phyloP scores from a whole-genome alignment of 2,888 invertebrate genomes.

The Andrena bicolor region DNA sequence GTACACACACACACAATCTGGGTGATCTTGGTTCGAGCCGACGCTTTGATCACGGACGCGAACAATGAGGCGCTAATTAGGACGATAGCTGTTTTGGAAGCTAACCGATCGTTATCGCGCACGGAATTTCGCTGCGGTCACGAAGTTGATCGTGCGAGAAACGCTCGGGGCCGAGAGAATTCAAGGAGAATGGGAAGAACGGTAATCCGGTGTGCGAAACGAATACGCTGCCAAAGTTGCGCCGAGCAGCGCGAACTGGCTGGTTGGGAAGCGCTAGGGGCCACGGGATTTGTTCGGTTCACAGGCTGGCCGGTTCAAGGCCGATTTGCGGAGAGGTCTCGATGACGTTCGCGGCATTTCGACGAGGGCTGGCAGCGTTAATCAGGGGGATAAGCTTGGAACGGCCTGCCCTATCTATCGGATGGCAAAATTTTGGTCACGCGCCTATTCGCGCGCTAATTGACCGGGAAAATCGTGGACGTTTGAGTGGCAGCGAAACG shows the following conservation, averaged over 20 bases:
- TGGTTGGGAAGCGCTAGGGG: too few relatives aligned
- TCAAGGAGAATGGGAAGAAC: background rate
- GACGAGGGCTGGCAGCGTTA: conserved; percentile 18
- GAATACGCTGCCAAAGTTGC: background rate
- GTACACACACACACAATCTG: background rate
- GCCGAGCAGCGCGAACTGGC: background rate
- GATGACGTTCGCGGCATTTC: background rate
- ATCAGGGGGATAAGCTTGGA: conserved; percentile 40
- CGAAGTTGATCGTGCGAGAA: conserved; percentile 20
- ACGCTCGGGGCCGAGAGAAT: conserved; percentile 11
- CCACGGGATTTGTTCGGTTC: too few relatives aligned
- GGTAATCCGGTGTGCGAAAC: background rate
- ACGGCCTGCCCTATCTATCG: background rate
- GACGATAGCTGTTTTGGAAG: conserved; percentile 47
- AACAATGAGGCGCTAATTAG: conserved; percentile 59
- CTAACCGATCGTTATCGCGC: conserved; percentile 37
- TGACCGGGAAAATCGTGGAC: conserved; percentile 54
- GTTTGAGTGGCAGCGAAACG: conserved; percentile 59
- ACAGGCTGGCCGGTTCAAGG: background rate
- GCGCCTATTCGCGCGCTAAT: conserved; percentile 47
- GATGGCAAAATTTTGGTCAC: conserved; percentile 49
- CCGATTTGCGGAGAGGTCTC: conserved; percentile 6
- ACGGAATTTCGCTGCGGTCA: conserved; percentile 43
- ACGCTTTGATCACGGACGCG: conserved; percentile 54
- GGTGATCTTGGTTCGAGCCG: conserved; percentile 26